Evolutionary conservation across 2,113 vertebrate species (phyloP).

Genomic region (Proteles cristata): DNA sequence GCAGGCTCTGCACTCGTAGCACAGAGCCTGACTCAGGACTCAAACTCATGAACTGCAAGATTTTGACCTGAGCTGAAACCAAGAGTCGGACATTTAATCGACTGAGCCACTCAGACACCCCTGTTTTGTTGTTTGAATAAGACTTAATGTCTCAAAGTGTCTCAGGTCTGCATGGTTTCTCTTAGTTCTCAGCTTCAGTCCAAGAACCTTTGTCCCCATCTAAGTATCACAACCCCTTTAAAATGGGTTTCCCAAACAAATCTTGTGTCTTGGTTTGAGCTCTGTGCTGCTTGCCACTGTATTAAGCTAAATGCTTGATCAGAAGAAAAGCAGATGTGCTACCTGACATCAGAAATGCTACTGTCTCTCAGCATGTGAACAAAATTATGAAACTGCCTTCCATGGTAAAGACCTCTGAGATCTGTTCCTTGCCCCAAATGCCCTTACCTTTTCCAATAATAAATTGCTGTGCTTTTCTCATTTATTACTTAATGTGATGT

Average conservation of each 20-base stretch:
- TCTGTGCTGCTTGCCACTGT: neutral
- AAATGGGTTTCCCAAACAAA: neutral
- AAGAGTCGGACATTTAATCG: too few species aligned
- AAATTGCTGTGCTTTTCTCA: neutral
- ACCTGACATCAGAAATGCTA: neutral
- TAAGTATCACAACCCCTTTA: neutral
- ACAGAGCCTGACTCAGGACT: too few species aligned
- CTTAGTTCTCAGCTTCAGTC: neutral
- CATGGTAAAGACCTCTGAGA: neutral
- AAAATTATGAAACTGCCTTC: neutral
- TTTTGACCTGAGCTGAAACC: too few species aligned
- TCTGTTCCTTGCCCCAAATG: neutral
- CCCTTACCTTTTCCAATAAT: neutral
- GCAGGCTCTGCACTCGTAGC: too few species aligned
- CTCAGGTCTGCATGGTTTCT: neutral
- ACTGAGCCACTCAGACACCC: too few species aligned
- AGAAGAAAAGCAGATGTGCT: neutral
- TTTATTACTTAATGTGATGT: neutral
- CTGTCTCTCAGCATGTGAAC: neutral
- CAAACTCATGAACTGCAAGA: too few species aligned
- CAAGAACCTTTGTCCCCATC: neutral
- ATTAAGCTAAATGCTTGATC: neutral
- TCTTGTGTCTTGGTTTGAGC: neutral
- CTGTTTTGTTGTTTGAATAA: constrained; percentile 25
- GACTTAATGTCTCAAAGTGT: neutral